Evolutionary conservation across 1,140 invertebrate genomes (phyloP).

Genomic region (Drosophila burlai): DNA sequence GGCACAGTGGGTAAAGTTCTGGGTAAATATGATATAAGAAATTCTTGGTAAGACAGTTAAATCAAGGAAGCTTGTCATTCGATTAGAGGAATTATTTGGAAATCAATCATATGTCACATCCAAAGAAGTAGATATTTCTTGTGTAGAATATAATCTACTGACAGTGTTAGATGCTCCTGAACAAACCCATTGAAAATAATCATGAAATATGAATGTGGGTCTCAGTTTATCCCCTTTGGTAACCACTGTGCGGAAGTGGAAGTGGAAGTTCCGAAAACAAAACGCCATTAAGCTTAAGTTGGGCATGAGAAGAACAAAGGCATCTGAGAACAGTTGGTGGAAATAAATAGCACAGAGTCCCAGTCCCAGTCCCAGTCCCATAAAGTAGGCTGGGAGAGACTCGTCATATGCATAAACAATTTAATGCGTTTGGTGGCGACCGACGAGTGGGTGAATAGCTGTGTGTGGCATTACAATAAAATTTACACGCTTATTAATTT

Average conservation of each 20-base stretch:
- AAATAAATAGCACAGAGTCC: conserved; percentile 41
- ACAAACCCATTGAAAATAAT: not conserved
- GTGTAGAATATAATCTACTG: not conserved
- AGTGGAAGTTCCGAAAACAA: conserved; percentile 21
- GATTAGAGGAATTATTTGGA: not conserved
- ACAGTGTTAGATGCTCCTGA: too few species aligned
- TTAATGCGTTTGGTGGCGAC: conserved; percentile 18
- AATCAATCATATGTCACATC: not conserved
- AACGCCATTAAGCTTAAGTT: conserved; percentile 60
- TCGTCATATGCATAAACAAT: conserved; percentile 70
- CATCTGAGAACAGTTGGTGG: conserved; percentile 34
- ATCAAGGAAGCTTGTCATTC: too few species aligned
- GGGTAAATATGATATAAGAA: not conserved
- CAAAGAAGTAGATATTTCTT: not conserved
- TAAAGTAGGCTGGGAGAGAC: conserved; percentile 52
- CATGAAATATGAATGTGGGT: not conserved
- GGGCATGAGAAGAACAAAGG: conserved; percentile 48
- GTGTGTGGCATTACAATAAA: conserved; percentile 71
- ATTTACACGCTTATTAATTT: conserved; percentile 83
- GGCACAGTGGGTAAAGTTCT: conserved; percentile 37
- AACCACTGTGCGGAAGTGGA: conserved; percentile 14
- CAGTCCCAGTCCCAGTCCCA: conserved; percentile 13
- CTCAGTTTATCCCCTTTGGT: not conserved
- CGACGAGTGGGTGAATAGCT: conserved; percentile 20
- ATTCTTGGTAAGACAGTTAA: not conserved